Evolutionary conservation across 2,888 invertebrate species (phyloP).

Genomic region (Agriopis leucophaearia): DNA sequence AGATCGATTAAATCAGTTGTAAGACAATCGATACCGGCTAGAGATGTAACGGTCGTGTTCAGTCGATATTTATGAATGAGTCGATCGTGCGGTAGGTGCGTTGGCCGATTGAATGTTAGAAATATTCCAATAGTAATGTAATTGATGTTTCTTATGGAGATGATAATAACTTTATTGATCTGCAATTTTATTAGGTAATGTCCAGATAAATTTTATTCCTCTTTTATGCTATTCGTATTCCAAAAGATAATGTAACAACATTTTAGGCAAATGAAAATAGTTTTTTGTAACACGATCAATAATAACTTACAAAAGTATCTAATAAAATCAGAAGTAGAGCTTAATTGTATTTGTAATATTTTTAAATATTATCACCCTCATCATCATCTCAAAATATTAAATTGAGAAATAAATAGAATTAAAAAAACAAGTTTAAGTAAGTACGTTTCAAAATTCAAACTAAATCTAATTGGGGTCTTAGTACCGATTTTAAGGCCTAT

Average conservation of each 20-base stretch:
- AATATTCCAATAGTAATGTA: conserved; percentile 17
- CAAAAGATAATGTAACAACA: background rate
- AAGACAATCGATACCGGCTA: conserved; percentile 68
- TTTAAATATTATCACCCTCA: background rate
- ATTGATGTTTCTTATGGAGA: background rate
- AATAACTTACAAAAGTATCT: too few species aligned
- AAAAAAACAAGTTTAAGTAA: background rate
- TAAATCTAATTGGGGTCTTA: conserved; percentile 20
- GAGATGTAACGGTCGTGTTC: conserved; percentile 74
- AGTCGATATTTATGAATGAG: conserved; percentile 76
- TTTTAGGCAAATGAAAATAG: too few species aligned
- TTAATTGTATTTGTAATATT: too few species aligned
- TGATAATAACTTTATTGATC: background rate
- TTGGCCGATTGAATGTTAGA: conserved; percentile 13
- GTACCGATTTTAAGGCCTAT: conserved; percentile 33
- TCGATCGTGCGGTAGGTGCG: conserved; percentile 43
- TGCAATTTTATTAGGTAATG: background rate
- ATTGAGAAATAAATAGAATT: background rate
- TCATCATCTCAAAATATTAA: background rate
- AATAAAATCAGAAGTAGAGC: too few species aligned
- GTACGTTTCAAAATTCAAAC: conserved; percentile 18
- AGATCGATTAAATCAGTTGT: conserved; percentile 64
- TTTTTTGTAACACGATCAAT: too few species aligned
- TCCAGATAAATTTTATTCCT: background rate
- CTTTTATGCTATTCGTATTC: background rate